Percentiles rank a stretch among this genome's conserved stretches.
These are phyloP conservation scores for Pocillopora meandrina DNA, from an alignment of 92 coral and sea anemone species.

Conservation along the genomic window DNA sequence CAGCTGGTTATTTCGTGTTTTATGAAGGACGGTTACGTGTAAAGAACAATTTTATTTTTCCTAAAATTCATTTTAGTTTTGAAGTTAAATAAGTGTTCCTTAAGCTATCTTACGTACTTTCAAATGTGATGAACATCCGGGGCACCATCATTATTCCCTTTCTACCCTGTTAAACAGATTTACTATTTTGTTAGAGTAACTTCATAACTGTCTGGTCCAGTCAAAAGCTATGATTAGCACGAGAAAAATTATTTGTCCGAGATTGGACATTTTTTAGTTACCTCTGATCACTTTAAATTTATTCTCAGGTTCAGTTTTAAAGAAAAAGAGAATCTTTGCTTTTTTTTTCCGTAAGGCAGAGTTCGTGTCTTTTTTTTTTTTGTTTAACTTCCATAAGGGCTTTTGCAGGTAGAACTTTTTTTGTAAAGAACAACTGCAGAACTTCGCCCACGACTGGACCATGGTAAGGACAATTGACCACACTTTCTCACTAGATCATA, in stretches of 20 bases:
- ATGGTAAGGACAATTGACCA: too few species aligned
- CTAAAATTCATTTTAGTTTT: background rate
- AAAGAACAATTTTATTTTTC: background rate
- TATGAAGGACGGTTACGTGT: background rate
- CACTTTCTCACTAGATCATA: too few species aligned
- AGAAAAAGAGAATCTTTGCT: background rate
- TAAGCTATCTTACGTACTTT: conserved; percentile 57
- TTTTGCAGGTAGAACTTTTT: background rate
- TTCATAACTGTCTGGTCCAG: too few species aligned
- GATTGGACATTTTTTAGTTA: background rate
- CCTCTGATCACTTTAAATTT: background rate
- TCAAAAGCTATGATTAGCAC: background rate
- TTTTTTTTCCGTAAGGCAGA: background rate
- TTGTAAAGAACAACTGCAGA: background rate
- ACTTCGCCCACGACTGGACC: too few species aligned
- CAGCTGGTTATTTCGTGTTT: background rate
- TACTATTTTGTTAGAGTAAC: too few species aligned
- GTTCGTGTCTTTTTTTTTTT: background rate
- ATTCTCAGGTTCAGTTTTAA: background rate
- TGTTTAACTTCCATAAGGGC: background rate
- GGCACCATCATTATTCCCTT: conserved; percentile 63
- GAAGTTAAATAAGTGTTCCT: too few species aligned
- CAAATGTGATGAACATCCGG: conserved; percentile 91
- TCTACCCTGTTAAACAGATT: conserved; percentile 19
- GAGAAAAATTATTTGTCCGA: background rate